Conservation (phyloP, 2,797 vertebrate genomes). For the Rhinella marina region DNA sequence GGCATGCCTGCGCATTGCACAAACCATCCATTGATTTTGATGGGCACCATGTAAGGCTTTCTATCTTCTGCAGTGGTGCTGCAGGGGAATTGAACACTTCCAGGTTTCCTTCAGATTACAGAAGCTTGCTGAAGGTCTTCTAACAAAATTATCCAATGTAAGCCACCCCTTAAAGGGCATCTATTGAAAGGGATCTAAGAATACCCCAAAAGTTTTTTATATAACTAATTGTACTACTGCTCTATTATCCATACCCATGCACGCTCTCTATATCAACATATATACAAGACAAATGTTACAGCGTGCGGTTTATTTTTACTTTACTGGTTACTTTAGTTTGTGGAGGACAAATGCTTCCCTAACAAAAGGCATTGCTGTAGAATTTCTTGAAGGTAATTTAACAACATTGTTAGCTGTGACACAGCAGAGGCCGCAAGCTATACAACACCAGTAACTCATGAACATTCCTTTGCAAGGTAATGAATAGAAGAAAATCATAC, state of each 20-base stretch:
- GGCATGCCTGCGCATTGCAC: too few relatives aligned
- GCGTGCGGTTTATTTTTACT: neutral
- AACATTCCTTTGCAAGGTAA: conserved; percentile 41
- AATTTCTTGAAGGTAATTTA: conserved; percentile 29
- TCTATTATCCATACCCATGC: neutral
- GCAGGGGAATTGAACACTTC: too few relatives aligned
- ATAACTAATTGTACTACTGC: neutral
- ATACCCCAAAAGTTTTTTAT: too few relatives aligned
- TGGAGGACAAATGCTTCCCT: conserved; percentile 9
- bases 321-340: conserved; percentile 14
- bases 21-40: too few relatives aligned
- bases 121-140: too few relatives aligned
- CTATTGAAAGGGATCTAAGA: too few relatives aligned
- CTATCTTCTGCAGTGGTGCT: too few relatives aligned
- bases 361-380: neutral
- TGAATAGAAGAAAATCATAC: conserved; percentile 35
- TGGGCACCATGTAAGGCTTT: too few relatives aligned
- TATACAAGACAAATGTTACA: conserved; percentile 7
- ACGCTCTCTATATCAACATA: neutral
- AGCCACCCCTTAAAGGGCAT: too few relatives aligned
- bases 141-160: too few relatives aligned
- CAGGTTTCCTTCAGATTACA: too few relatives aligned
- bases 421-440: conserved; percentile 30
- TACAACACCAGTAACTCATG: conserved; percentile 32
- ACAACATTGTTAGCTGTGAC: conserved; percentile 36